These are phyloP conservation scores for Coleophora flavipennella DNA, from an alignment of 2,888 invertebrate genomes.

Conservation along the genomic window DNA sequence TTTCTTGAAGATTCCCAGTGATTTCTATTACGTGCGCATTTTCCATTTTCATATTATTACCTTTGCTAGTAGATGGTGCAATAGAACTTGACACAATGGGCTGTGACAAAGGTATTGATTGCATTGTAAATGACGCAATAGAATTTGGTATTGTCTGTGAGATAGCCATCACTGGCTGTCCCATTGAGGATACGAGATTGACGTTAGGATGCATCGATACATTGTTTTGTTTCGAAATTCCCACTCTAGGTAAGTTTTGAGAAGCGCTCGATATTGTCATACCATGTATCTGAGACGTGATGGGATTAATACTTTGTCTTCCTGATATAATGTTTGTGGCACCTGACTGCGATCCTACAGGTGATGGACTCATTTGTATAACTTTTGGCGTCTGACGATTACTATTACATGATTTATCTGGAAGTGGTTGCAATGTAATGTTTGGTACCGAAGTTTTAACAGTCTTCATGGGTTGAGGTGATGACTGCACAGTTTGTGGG, in stretches of 20 bases:
- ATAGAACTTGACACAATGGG: constrained; percentile 65
- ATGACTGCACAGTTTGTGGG: constrained; percentile 53
- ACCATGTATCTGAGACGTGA: constrained; percentile 62
- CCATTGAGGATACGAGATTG: constrained; percentile 57
- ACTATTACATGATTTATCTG: constrained; percentile 45
- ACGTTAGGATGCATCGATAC: constrained; percentile 60
- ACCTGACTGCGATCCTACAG: constrained; percentile 44
- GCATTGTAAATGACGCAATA: constrained; percentile 49
- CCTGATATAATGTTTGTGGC: constrained; percentile 44
- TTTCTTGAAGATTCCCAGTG: constrained; percentile 59
- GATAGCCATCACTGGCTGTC: constrained; percentile 65
- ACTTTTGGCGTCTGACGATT: constrained; percentile 60
- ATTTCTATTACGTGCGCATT: constrained; percentile 64
- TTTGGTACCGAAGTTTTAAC: constrained; percentile 58
- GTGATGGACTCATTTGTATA: constrained; percentile 53
- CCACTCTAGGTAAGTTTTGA: constrained; percentile 46
- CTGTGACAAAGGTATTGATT: constrained; percentile 59
- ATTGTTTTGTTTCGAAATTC: constrained; percentile 44
- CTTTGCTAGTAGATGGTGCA: constrained; percentile 51
- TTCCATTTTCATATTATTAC: constrained; percentile 52
- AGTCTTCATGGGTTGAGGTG: constrained; percentile 52
- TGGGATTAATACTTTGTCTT: constrained; percentile 58
- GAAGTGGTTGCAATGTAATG: constrained; percentile 60
- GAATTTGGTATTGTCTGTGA: constrained; percentile 58
- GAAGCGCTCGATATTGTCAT: constrained; percentile 53